Evolutionary conservation across 2,888 invertebrate genomes (phyloP), one percentile per base, ranked within the genome.

Genomic region (Metacarcinus magister): DNA sequence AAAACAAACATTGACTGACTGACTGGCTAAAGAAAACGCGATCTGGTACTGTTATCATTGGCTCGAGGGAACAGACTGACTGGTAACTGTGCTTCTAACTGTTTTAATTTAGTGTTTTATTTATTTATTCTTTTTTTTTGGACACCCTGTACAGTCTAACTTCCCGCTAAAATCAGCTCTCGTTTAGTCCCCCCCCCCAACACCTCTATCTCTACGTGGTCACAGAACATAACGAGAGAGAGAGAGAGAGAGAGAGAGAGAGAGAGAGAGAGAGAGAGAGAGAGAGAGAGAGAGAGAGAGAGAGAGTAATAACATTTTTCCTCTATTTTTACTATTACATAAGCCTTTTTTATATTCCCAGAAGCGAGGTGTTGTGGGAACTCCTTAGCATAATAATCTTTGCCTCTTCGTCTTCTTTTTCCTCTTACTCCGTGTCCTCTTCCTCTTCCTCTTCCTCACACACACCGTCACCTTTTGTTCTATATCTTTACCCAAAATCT

Each of bases 161-260:
- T n/a, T n/a, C n/a, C n/a, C n/a, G n/a, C n/a, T n/a, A n/a, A n/a
- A n/a, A n/a, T n/a, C n/a, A n/a, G n/a, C n/a, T n/a, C n/a, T n/a
- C n/a, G n/a, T n/a, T n/a, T n/a, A n/a, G n/a, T n/a, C n/a, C n/a
- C n/a, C n/a, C n/a, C n/a, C n/a, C n/a, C n/a, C n/a, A n/a, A n/a
- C n/a, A n/a, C n/a, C n/a, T n/a, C 54, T 54, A 54, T 54, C 8
- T 54, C 8, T 8, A 13, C 5, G 54, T 8, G 54, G 13, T 5
- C 5, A 13, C 5, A 13, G 23, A 23, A 16, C 10, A 60, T 3
- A 16, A 19, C 2, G 60, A 60, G 60, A 60, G 60, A 60, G 60
- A 60, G 60, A 60, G 60, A 60, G 60, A 60, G 60, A 60, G 60
- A 60, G 60, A 60, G 60, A 60, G 60, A 60, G 60, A 60, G 60